Evolutionary conservation across 2,888 invertebrate genomes (phyloP), one percentile per base, ranked within the genome.

Genomic region (Saturnia japonica): DNA sequence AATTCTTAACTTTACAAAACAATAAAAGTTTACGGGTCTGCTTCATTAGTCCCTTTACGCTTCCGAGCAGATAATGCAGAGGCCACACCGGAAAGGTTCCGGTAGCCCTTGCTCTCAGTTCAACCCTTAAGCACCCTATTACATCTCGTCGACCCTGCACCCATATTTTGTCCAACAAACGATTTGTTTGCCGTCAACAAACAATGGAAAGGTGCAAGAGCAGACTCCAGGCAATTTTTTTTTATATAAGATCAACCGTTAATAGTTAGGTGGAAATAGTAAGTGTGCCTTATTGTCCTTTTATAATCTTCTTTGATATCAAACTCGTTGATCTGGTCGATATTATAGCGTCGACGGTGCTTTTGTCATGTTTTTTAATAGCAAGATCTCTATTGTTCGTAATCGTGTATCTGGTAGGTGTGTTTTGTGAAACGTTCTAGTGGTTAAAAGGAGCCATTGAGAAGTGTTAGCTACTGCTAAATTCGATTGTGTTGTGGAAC

Each of bases 101-200:
- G 78, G 90, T 90, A 89, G 91, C 92, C 92, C 90, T 84, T 89
- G 89, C 87, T 91, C 90, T 88, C 87, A 83, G 87, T 86, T 85
- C 89, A 89, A 90, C 91, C 91, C 92, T 88, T 86, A 83, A 91
- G 85, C 88, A 89, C 88, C 88, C 86, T 87, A 88, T 89, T 89
- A 87, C 83, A 80, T 81, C 79, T 85, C 76, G 80, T 80, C 88
- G 85, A 89, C 89, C 90, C 88, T 85, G 81, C 78, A 76, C 82
- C 80, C 82, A 82, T 88, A 87, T 90, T 90, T 89, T 85, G 88
- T 81, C 81, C 86, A 89, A 89, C 89, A 91, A 91, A 92, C 92
- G 90, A 93, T 94, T 93, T 93, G 93, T 93, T 94, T 92, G 89
- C 88, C 88, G 92, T 90, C 91, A 91, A 88, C 89, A 88, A 88